A percentile compares a stretch with the other conserved stretches of the same genome.
Evolutionary conservation across 2,797 vertebrate genomes (phyloP).

Genomic region (Darevskia mixta): DNA sequence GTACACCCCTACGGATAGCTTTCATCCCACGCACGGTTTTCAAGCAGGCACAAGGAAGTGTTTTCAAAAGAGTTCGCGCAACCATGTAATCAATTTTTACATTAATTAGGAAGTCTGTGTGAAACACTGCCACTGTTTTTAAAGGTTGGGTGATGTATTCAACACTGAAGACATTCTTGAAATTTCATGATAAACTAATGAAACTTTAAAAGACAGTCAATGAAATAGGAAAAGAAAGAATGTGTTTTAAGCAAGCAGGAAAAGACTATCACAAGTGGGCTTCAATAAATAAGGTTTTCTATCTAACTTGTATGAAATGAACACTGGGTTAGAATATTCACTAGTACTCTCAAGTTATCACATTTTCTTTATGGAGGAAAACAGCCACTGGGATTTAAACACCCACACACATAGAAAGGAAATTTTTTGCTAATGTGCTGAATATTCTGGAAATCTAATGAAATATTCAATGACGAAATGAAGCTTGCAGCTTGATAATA

Average conservation of each 20-base stretch:
- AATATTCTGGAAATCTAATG: slow-evolving; percentile 33
- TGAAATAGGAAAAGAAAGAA: background rate
- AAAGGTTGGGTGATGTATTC: slow-evolving; percentile 33
- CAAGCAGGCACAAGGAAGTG: background rate
- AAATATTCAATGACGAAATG: slow-evolving; percentile 38
- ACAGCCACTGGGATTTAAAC: slow-evolving; percentile 36
- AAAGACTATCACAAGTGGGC: slow-evolving; percentile 32
- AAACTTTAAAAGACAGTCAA: slow-evolving; percentile 37
- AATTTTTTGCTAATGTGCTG: slow-evolving; percentile 31
- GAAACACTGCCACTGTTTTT: slow-evolving; percentile 47
- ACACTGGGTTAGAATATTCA: slow-evolving; percentile 43
- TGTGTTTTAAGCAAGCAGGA: background rate
- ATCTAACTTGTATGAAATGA: slow-evolving; percentile 45
- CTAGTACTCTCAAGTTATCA: slow-evolving; percentile 35
- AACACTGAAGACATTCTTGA: slow-evolving; percentile 23
- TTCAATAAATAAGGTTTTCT: slow-evolving; percentile 48
- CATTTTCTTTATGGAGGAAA: slow-evolving; percentile 38
- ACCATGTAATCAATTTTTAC: slow-evolving; percentile 20
- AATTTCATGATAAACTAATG: slow-evolving; percentile 23
- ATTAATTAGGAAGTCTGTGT: slow-evolving; percentile 16
- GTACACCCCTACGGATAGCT: background rate
- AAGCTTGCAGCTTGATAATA: slow-evolving; percentile 34
- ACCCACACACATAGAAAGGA: slow-evolving; percentile 41
- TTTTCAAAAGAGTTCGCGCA: slow-evolving; percentile 22
- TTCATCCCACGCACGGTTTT: slow-evolving; percentile 25